phyloP scores from a whole-genome alignment of 2,113 vertebrate species.

The Larimichthys crocea region DNA sequence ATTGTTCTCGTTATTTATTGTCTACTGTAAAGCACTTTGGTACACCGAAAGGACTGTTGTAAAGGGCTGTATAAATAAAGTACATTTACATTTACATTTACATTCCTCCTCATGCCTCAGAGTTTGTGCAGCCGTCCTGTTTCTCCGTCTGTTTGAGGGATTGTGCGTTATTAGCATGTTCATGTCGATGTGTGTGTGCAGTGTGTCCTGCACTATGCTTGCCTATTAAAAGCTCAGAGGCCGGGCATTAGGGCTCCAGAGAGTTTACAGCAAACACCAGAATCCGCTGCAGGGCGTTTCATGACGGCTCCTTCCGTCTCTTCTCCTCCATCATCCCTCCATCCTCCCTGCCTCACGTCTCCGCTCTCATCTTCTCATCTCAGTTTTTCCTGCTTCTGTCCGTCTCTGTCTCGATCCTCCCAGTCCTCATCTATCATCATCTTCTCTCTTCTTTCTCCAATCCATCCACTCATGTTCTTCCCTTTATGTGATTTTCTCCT shows the following conservation, averaged over 20 bases:
- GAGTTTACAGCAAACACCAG: conserved; percentile 6
- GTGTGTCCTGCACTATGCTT: background rate
- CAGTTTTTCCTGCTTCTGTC: background rate
- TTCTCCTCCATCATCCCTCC: background rate
- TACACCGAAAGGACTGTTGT: no score
- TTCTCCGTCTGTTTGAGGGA: background rate
- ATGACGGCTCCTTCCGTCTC: background rate
- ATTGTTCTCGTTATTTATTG: no score
- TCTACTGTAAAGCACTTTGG: no score
- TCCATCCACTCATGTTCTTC: background rate
- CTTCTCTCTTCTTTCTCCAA: background rate
- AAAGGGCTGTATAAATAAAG: no score
- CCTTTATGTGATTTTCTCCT: background rate
- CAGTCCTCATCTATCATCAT: background rate
- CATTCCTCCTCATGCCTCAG: no score
- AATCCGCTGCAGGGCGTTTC: background rate
- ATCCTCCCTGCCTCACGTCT: background rate
- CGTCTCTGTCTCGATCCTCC: background rate
- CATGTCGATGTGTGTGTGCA: no score
- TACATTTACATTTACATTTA: no score
- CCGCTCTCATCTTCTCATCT: background rate
- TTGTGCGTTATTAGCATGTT: background rate
- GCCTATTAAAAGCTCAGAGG: conserved; percentile 12
- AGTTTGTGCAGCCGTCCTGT: background rate
- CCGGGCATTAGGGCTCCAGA: conserved; percentile 3